Evolutionary conservation across 2,888 invertebrate genomes (phyloP), one percentile per base, ranked within the genome.

Genomic region (Erebia palarica): DNA sequence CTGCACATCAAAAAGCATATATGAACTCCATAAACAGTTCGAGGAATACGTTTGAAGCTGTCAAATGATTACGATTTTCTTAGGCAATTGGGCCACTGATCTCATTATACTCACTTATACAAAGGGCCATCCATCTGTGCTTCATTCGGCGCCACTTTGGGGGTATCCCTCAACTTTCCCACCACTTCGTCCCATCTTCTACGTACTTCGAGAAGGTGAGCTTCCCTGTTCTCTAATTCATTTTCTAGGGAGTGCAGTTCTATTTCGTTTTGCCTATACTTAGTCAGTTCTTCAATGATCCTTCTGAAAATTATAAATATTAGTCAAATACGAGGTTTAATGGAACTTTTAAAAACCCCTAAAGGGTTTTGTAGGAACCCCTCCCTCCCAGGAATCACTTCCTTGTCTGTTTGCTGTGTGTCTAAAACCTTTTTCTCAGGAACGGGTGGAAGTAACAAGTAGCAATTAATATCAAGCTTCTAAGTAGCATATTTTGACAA

Each of bases 181-280:
- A 89, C 53, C 1, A 80, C 81, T 0, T 51, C 36, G 16, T 89
- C 85, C 91, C 90, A 92, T 18, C 82, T 79, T 3, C 69, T 63
- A 16, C 83, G 78, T 0, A 81, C 76, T 0, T 73, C 72, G 0
- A 77, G 73, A 1, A 84, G 69, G 2, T 86, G 79, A 0, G 75
- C 71, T 49, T 88, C 82, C 16, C 79, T 85, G 69, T 86, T 82
- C 0, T 75, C 77, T 0, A 87, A 73, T 0, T 83, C 4, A 0
- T 55, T 18, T 4, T 86, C 80, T 0, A 87, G 47, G 0, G 83
- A 76, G 0, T 80, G 78, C 0, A 90, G 77, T 11, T 81, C 70
- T 0, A 74, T 69, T 27, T 91, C 91, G 3, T 82, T 76, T 0
- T 79, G 61, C 1, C 79, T 75, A 60, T 82, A 89, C 3, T 82